These are phyloP conservation scores for Alectura lathami DNA, from an alignment of 2,113 vertebrate species.

Conservation along the genomic window DNA sequence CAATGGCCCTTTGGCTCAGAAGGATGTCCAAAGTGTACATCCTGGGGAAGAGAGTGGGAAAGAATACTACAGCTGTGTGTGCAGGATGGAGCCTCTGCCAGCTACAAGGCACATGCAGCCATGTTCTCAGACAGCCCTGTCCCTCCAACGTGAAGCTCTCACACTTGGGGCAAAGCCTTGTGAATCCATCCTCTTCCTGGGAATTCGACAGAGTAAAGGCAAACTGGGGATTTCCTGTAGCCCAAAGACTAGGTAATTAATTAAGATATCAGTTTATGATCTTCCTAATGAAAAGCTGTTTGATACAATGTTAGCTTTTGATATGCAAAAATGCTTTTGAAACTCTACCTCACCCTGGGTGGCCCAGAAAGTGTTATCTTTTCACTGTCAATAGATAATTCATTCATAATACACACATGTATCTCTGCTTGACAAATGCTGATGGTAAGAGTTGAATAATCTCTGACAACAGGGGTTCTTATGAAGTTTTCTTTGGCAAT, in stretches of 20 bases:
- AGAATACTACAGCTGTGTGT: no score
- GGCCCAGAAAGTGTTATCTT: constrained; percentile 41
- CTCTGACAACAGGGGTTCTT: neutral
- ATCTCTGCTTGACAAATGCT: neutral
- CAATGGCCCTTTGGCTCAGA: fast-evolving
- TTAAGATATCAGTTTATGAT: constrained; percentile 47
- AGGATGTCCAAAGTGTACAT: fast-evolving
- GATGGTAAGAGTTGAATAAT: neutral
- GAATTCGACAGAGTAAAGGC: neutral
- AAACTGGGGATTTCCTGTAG: constrained; percentile 19
- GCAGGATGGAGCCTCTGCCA: neutral
- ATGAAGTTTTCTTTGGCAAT: neutral
- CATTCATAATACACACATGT: neutral
- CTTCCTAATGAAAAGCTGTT: constrained; percentile 16
- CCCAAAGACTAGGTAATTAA: neutral
- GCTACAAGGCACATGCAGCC: neutral
- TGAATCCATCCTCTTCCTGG: neutral
- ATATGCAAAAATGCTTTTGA: constrained; percentile 67
- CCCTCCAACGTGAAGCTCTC: neutral
- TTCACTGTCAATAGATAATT: constrained; percentile 43
- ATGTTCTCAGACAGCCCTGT: fast-evolving
- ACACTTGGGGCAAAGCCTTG: fast-evolving
- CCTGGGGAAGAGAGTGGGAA: neutral
- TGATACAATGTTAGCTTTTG: constrained; percentile 52
- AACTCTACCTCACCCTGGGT: constrained; percentile 54